These are phyloP conservation scores for Condylura cristata DNA, from an alignment of 2,113 vertebrate genomes.

Conservation along the genomic window DNA sequence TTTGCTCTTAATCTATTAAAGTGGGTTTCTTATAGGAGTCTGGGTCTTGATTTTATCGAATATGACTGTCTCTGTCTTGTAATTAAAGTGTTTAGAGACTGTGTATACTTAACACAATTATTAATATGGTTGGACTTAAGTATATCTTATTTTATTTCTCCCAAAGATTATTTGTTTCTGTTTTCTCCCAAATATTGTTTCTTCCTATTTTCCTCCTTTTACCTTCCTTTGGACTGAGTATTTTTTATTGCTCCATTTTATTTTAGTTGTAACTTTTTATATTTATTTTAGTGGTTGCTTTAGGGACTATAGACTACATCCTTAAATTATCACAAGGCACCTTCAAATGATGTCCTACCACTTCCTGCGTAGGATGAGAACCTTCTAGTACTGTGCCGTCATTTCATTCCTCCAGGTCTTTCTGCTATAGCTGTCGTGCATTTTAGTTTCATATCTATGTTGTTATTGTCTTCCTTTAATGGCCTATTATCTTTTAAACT, in stretches of 20 bases:
- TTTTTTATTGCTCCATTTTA: not conserved
- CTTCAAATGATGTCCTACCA: not conserved
- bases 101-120: not conserved
- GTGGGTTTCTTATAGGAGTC: not conserved
- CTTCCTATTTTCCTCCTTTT: not conserved
- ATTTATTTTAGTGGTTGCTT: not conserved
- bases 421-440: not conserved
- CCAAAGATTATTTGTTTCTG: not conserved
- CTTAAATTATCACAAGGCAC: not conserved
- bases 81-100: not conserved
- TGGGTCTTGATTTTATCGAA: not conserved
- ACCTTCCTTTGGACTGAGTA: not conserved
- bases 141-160: not conserved
- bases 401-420: not conserved
- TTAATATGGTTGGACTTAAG: not conserved
- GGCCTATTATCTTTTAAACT: not conserved
- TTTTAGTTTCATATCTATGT: conserved; percentile 2
- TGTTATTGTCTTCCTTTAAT: not conserved
- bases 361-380: not conserved
- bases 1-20: not conserved
- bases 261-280: not conserved
- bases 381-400: not conserved
- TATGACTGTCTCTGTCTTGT: not conserved
- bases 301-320: not conserved
- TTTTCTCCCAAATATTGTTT: not conserved